Base-by-base conservation (phyloP, 2,113 vertebrate genomes). In the Clarias magur region DNA sequence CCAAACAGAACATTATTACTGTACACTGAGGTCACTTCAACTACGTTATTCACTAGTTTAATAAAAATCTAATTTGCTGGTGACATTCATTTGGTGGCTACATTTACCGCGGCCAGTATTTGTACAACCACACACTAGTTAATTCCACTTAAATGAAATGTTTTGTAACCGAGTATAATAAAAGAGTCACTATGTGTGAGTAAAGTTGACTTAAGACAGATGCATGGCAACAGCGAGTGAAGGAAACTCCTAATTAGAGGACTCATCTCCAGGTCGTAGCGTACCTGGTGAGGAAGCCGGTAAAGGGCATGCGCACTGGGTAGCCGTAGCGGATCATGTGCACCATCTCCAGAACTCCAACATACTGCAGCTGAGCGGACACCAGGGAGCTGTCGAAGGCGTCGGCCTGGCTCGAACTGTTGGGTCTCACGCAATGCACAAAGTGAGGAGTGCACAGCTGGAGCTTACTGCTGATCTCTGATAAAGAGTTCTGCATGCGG, bases 291-390 rank as follows among this genome's bases (percentile, higher is more conserved):
- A 99, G 95, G 93, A 99, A 99, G 83, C 95, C 94, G 0, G 92
- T 85, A 92, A 99, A 99, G 90, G 96, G 92, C 85, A 98, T 94
- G 67, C 97, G 97, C 60, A 97, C 86, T 0, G 98, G 97, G 91
- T 96, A 99, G 23, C 98, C 98, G 0, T 97, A 96, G 12, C 97
- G 96, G 91, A 98, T 96, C 93, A 96, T 93, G 93, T 95, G 97
- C 91, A 99, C 96, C 96, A 98, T 97, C 88, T 98, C 97, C 82
- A 99, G 95, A 65, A 99, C 97, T 57, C 96, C 96, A 4, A 98
- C 95, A 87, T 98, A 97, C 82, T 97, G 97, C 81, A 99, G 96
- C 88, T 99, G 98, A 38, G 96, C 94, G 7, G 97, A 98, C 89
- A 99, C 97, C 75, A 96, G 97, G 91, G 95, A 93, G 92, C 96